Evolutionary conservation across 1,140 invertebrate species (phyloP).

Genomic region (Cardiocondyla obscurior): DNA sequence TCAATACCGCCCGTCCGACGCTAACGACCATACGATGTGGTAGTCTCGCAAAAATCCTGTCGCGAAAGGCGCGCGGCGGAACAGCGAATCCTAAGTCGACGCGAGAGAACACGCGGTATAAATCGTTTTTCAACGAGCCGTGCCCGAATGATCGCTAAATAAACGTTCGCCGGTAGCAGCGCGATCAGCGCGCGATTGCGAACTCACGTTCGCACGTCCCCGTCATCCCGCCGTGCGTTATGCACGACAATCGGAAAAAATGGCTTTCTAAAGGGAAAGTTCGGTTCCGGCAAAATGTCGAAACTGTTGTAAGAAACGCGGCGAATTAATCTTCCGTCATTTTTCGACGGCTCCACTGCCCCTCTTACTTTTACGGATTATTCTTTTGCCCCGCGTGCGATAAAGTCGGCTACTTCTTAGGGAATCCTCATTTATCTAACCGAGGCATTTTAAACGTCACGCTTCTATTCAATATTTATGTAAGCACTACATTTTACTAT

Average conservation of each 20-base stretch:
- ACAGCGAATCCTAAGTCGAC: slow-evolving; percentile 8
- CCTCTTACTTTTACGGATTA: background rate
- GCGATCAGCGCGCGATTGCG: slow-evolving; percentile 15
- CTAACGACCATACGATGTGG: slow-evolving; percentile 64
- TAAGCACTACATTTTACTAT: no score
- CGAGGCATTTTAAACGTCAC: background rate
- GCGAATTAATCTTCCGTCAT: slow-evolving; percentile 9
- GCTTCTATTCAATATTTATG: background rate
- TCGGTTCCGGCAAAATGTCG: slow-evolving; percentile 76
- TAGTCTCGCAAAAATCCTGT: slow-evolving; percentile 40
- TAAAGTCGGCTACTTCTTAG: background rate
- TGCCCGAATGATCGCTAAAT: slow-evolving; percentile 41
- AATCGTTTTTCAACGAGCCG: slow-evolving; percentile 51
- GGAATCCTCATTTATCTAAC: background rate
- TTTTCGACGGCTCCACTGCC: background rate
- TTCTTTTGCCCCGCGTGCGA: background rate
- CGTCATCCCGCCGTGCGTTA: background rate
- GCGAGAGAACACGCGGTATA: slow-evolving; percentile 2
- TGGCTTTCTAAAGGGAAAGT: slow-evolving; percentile 54
- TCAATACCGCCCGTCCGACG: slow-evolving; percentile 39
- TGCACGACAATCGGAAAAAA: slow-evolving; percentile 30
- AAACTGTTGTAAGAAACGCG: slow-evolving; percentile 44
- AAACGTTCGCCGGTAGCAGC: slow-evolving; percentile 36
- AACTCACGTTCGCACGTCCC: slow-evolving; percentile 34
- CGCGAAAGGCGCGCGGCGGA: slow-evolving; percentile 14